These are phyloP conservation scores for Orthosia gracilis DNA, from an alignment of 2,888 invertebrate species.

Conservation along the genomic window DNA sequence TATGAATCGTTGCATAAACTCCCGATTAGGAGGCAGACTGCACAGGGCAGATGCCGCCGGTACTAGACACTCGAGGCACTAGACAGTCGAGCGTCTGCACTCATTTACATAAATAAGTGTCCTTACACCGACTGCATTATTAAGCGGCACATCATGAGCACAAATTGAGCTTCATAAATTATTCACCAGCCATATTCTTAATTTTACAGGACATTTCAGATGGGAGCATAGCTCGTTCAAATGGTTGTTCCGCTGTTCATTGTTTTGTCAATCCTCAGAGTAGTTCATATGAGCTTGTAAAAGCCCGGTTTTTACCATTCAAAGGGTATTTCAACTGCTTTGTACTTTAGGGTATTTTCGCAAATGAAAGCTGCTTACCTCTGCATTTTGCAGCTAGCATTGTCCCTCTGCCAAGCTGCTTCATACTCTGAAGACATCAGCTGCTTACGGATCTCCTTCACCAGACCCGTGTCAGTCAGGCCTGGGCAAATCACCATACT, in stretches of 20 bases:
- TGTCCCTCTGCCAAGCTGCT: slow-evolving; percentile 94
- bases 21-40: background rate
- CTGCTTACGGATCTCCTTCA: slow-evolving; percentile 93
- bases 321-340: background rate
- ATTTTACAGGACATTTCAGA: background rate
- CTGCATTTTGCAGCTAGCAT: slow-evolving; percentile 92
- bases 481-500: slow-evolving; percentile 94
- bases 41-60: background rate
- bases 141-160: slow-evolving; percentile 5
- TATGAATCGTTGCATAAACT: background rate
- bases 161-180: slow-evolving; percentile 5
- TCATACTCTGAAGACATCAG: slow-evolving; percentile 94
- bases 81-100: slow-evolving; percentile 1
- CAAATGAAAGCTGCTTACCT: slow-evolving; percentile 85
- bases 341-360: no score
- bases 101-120: slow-evolving; percentile 14
- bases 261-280: no score
- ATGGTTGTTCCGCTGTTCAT: background rate
- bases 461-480: slow-evolving; percentile 92
- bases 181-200: background rate
- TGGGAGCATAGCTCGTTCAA: background rate
- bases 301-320: background rate
- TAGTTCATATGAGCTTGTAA: background rate
- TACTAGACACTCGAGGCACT: background rate
- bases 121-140: slow-evolving; percentile 16